Evolutionary conservation across 2,113 vertebrate genomes (phyloP), one percentile per base, ranked within the genome.

Genomic region (Fregata magnificens): DNA sequence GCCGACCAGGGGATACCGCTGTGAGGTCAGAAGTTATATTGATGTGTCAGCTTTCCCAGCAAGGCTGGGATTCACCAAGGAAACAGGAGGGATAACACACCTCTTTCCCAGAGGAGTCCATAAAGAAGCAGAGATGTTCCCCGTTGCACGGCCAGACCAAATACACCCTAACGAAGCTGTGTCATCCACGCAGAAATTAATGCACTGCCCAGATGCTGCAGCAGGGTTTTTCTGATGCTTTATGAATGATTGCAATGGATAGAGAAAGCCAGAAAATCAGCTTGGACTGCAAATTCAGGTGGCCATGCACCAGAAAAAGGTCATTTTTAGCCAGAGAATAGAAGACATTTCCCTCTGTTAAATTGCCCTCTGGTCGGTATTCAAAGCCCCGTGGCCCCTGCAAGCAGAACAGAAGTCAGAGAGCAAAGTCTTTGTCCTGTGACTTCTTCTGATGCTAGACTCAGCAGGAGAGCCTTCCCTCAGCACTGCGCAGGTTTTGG

Each of bases 311-410:
- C 59, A 76, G 45, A 76, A 70, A 82, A 77, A 61, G 5, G 53
- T 62, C 87, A 32, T 92, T 95, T 95, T 93, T 66, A 94, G 71
- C 58, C 78, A 82, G 65, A 50, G 59, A 84, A 42, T 11, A 71
- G 81, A 58, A 82, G 71, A 44, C 16, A 36, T 73, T 93, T 85
- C 92, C 45, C 19, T 45, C n/a, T 36, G 73, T 47, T 76, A 29
- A 71, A n/a, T 2, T 47, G n/a, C 77, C 77, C 73, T 63, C 70
- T 38, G 62, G 44, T 78, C 11, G 5, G 31, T 40, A 38, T 38
- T 83, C 61, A 91, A 73, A 93, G 50, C 50, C 40, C 70, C 0
- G 1, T 1, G 11, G 38, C 47, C 52, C 15, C 21, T 20, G 47
- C 3, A 6, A 53, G 72, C 14, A 71, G 65, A 84, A 42, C 42